Percentiles rank a stretch among this genome's conserved stretches.
Evolutionary conservation across 1,140 invertebrate genomes (phyloP).

Genomic region (Neotoxoptera formosana): DNA sequence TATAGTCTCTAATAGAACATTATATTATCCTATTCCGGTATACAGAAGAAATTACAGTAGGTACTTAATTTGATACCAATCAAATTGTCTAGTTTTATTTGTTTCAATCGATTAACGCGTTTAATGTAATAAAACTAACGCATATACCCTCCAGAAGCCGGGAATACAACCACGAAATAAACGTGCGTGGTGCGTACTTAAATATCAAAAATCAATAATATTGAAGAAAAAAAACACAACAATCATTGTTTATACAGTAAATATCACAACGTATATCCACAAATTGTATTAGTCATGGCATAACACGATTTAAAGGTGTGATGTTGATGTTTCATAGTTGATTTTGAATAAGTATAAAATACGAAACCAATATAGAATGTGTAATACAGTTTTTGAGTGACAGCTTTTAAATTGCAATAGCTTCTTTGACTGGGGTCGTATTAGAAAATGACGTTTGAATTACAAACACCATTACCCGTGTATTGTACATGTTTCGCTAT

Average conservation of each 20-base stretch:
- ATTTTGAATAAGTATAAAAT: slow-evolving; percentile 8
- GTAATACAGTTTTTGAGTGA: slow-evolving; percentile 15
- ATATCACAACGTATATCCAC: background rate
- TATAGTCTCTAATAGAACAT: background rate
- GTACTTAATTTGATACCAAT: background rate
- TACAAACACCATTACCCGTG: background rate
- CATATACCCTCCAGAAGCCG: background rate
- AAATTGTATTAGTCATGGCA: background rate
- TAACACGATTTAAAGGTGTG: slow-evolving; percentile 23
- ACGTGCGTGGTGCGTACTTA: background rate
- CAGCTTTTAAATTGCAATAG: slow-evolving; percentile 42
- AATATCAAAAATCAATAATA: background rate
- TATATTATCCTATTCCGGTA: background rate
- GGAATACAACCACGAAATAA: background rate
- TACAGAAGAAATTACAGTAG: background rate
- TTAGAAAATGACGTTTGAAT: slow-evolving; percentile 23
- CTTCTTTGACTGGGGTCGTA: background rate
- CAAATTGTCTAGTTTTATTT: background rate
- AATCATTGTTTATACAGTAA: background rate
- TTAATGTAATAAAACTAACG: background rate
- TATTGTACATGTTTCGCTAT: background rate
- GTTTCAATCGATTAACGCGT: background rate
- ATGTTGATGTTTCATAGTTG: background rate
- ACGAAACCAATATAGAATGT: background rate
- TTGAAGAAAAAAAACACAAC: background rate